Evolutionary conservation across 1,140 invertebrate species (phyloP), one percentile per base, ranked within the genome.

Genomic region (Globodera rostochiensis): DNA sequence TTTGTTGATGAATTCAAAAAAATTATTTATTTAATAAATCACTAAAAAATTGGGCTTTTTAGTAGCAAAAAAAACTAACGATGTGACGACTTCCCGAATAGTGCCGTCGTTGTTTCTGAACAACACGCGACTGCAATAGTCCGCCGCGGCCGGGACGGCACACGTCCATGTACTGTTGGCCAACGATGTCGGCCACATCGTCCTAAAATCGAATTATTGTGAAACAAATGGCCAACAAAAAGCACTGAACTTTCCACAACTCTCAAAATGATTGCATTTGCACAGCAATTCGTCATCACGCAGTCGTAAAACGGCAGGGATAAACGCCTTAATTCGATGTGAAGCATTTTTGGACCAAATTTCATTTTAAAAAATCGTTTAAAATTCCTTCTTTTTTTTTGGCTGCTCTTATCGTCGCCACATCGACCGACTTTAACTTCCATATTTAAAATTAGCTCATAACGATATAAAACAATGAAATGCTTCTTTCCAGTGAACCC

Each of bases 271-370:
- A 49, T 66, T 71, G 67, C 81, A 82, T 82, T 70, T 81, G 71
- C 81, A 82, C n/a, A 82, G 71, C 47, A 82, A 70, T 80, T 82
- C 81, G 36, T 66, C 60, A 9, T 67, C 49, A 45, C 53, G 64
- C 53, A 81, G 21, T 36, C 74, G 80, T 1, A 71, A 25, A 47
- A 13, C 21, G 11, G 19, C 8, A 15, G 25, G 25, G 11, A 71
- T 8, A 47, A 36, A 71, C 0, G 4, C 69, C 69, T 71, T 11
- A 71, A 15, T 60, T 53, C 50, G 11, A 53, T 9, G 50, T 7
- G 7, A 53, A 53, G 1, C 7, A 69, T 11, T 69, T 15, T 15
- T 66, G 2, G 2, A 66, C 3, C 1, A 66, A 66, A 66, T 66
- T 66, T 66, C 21, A 3, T 66, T 66, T 21, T 69, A 69, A 69